Evolutionary conservation across 2,888 invertebrate genomes (phyloP), one percentile per base, ranked within the genome.

Genomic region (Epinotia bilunana): DNA sequence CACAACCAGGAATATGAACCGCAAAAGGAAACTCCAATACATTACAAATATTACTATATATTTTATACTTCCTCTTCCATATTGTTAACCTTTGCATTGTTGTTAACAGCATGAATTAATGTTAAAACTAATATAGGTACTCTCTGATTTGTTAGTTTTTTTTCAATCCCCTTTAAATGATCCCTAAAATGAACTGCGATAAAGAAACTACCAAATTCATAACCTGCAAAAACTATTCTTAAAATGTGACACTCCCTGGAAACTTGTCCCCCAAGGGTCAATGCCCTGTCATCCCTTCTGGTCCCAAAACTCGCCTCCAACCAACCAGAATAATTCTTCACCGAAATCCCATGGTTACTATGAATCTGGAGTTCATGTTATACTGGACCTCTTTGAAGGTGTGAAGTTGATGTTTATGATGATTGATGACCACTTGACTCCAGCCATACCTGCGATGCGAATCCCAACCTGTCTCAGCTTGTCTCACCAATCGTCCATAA

Each of bases 401-500:
- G 53, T 53, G 53, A 53, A 53, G n/a, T n/a, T 53, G 28, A 23
- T 60, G 61, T 61, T 61, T 61, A 61, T 61, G 61, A 69, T 69
- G 69, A 69, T 69, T 69, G 69, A 69, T 43, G 58, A 60, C 69
- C 69, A 46, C 69, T 69, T 69, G 69, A 69, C 58, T 69, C 58
- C 46, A 28, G n/a, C 58, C 58, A 33, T 55, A 69, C 69, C 69
- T 53, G 53, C n/a, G 16, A n/a, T 53, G n/a, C 53, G 53, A 53
- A 53, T 53, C 53, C n/a, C n/a, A 53, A n/a, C n/a, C 13, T 53
- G 53, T 53, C n/a, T n/a, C n/a, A 7, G n/a, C 53, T n/a, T 53
- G 53, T n/a, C 53, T n/a, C 53, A 39, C 49, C 16, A n/a, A 1
- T 16, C 53, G 16, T 53, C 53, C 53, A 3, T 49, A n/a, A 16